Conservation (phyloP, 2,888 invertebrate species). For the Stenoptilia bipunctidactyla region DNA sequence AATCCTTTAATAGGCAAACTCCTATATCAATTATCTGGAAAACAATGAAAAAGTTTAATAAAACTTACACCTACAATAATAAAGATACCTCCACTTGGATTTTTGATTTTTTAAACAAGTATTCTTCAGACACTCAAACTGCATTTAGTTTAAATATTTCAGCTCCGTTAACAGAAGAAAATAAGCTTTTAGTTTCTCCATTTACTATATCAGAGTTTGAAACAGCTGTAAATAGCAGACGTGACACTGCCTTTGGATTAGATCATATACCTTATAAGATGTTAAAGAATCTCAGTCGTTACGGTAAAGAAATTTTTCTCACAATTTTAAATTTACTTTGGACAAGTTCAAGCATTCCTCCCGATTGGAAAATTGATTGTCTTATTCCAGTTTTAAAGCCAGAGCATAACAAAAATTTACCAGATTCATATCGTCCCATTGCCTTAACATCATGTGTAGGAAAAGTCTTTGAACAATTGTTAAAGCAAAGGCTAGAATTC, state of each 20-base stretch:
- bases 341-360: no score
- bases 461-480: constrained; percentile 12
- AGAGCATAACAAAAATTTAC: constrained; percentile 2
- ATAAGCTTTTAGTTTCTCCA: background rate
- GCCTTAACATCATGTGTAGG: constrained; percentile 11
- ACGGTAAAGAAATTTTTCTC: background rate
- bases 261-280: background rate
- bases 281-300: constrained; percentile 1
- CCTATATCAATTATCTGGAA: constrained; percentile 5
- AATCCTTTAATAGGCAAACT: constrained; percentile 5
- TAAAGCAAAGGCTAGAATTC: constrained; percentile 2
- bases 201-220: constrained; percentile 4
- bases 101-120: background rate
- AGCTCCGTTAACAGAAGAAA: background rate
- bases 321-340: background rate
- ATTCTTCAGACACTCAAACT: background rate
- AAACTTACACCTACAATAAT: constrained; percentile 3
- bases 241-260: constrained; percentile 5
- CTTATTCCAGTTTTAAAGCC: constrained; percentile 11
- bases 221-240: constrained; percentile 2
- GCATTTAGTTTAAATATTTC: background rate
- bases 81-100: no score
- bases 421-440: constrained; percentile 11
- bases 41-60: constrained; percentile 7
- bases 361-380: constrained; percentile 3